Base-by-base conservation (phyloP, 2,888 invertebrate genomes). In the Ellobium chinense region DNA sequence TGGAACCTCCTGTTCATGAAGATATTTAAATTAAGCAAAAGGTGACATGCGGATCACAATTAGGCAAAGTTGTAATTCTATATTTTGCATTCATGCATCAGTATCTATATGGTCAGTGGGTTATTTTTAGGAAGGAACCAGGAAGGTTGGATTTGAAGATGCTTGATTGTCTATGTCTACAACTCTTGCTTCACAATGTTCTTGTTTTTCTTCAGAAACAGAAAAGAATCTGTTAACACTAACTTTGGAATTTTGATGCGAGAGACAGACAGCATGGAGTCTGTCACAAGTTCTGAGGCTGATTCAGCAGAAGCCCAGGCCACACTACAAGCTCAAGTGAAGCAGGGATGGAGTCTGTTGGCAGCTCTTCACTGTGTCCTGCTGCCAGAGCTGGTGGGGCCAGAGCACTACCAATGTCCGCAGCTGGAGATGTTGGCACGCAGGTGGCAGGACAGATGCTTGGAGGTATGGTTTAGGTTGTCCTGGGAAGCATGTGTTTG, bases 371-470 rank as follows among this genome's bases (percentile, higher is more conserved):
- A 99, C 93, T 99, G 99, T 90, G 98, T 99, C 36, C 94, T 99
- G 68, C 94, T 99, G 82, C 99, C 99, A 0, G 99, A 99, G 89
- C 97, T 98, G 92, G 96, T 98, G 12, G 95, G 96, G 0, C 80
- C 94, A 90, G 88, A 94, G 90, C 96, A 96, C 54, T 95, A 96
- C 93, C 97, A 98, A 91, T 95, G 97, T n/a, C 98, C 99, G 0
- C 97, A 97, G 93, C 97, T 99, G 4, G 99, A 99, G 93, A 97
- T 98, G 96, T 95, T 99, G 94, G 99, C 99, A 0, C 95, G 98
- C 27, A 95, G 98, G 83, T 99, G 99, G 99, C 99, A 99, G 92
- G 99, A 99, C 94, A 97, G 98, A 88, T 99, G 99, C 93, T 95
- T 99, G 5, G 99, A 99, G 94, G 98, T 98, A 68, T n/a, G n/a